Base-by-base conservation (phyloP, 2,797 vertebrate species). In the Paratrypauchen microcephalus region DNA sequence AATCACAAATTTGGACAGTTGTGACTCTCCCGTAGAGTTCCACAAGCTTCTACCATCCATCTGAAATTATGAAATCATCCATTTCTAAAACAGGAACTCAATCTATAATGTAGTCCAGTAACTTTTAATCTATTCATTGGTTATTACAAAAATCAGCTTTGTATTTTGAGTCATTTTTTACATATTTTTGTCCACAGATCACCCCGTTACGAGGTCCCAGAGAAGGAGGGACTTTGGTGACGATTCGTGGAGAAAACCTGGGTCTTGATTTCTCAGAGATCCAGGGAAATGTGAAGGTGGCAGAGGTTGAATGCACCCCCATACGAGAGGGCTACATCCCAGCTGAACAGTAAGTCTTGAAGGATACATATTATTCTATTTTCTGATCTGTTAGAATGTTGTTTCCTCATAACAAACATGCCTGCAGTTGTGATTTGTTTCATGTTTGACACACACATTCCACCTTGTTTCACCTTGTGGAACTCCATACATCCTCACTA, bases 221-320 rank as follows among this genome's bases (percentile, higher is more conserved):
- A 0, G 97, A 99, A 88, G 98, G 98, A 0, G 98, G 98, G 13
- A 99, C 97, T 0, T 94, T 94, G 24, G 97, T 99, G 80, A 99
- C 97, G 7, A 99, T 99, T 78, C 95, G 94, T 0, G 98, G 98
- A 3, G 97, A 98, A 89, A 99, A 99, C 84, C 90, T 99, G 79
- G 98, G 97, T 0, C 90, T 99, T 89, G 96, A 97, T 36, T 99
- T 99, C 88, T 86, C 89, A 45, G 97, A 99, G 79, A 99, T 99
- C 8, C 93, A 95, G 1, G 94, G 89, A 6, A 92, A 96, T 0
- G 97, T 99, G 79, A 97, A 95, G 79, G 97, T 99, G 83, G 97
- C 97, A 0, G 96, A 96, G 0, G 97, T 99, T 84, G 96, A 98
- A 23, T 99, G 97, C 83, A 95, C 88, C n/a, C 96, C 98, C 0